These are phyloP conservation scores for Leptinotarsa peninsularis DNA, from an alignment of 2,888 invertebrate genomes.

Conservation along the genomic window DNA sequence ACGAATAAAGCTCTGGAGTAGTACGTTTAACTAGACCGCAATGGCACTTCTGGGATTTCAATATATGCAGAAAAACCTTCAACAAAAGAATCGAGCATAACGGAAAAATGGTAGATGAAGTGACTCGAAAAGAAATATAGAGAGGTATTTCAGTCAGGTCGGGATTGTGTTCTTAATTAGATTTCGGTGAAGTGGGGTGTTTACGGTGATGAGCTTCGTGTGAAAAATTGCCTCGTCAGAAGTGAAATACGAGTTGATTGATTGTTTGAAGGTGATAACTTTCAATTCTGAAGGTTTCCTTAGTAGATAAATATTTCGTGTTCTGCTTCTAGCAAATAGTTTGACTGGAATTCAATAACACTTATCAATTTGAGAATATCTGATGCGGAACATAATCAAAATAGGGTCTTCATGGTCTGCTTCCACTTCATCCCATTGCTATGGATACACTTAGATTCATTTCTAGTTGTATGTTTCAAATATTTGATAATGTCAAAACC, in stretches of 20 bases:
- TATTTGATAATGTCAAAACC: no score
- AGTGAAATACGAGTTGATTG: background rate
- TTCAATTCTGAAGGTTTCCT: no score
- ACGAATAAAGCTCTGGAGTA: background rate
- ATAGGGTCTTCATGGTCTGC: no score
- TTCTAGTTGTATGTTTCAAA: no score
- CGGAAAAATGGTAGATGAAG: background rate
- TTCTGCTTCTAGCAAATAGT: no score
- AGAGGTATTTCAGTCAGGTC: slow-evolving; percentile 1
- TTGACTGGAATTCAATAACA: no score
- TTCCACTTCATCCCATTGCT: no score
- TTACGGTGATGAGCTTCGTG: background rate
- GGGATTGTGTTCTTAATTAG: background rate
- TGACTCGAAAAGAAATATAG: background rate
- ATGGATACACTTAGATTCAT: no score
- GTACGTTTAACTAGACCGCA: background rate
- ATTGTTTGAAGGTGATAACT: background rate
- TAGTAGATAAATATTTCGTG: no score
- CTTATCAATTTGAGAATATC: no score
- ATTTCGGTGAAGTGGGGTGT: background rate
- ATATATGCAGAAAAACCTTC: background rate
- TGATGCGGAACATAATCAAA: no score
- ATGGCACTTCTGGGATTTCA: slow-evolving; percentile 6
- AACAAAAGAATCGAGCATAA: slow-evolving; percentile 9
- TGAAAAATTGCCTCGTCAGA: background rate